Evolutionary conservation across 2,797 vertebrate species (phyloP), one percentile per base, ranked within the genome.

Genomic region (Ctenosaura bakeri): DNA sequence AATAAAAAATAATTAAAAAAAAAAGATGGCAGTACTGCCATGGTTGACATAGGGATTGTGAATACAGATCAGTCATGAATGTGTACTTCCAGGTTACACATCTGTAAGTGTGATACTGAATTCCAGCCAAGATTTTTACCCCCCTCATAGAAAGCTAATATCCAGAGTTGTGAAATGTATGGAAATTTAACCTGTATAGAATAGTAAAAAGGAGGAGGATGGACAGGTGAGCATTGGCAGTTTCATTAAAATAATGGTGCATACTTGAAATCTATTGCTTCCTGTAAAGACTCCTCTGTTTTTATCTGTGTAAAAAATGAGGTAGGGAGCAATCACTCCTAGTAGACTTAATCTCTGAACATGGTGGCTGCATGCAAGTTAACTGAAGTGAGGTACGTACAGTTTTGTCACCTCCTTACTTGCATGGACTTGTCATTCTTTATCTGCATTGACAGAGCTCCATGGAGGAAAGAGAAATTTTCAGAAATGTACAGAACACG

Each of bases 321-420:
- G 8, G 12, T 6, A 29, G 38, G 24, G 62, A 50, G 26, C 64
- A 69, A 10, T n/a, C 7, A 42, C 12, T 84, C 38, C 62, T 66
- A 62, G 24, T 42, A 46, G 35, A 66, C 8, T 16, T 46, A 18
- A 18, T 6, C 62, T 71, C 12, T 6, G 26, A 35, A 42, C 22
- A 32, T 52, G 6, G 9, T 54, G 85, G 29, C 42, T 79, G 32
- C 12, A 10, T 69, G 59, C 24, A 52, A 59, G 52, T 80, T 77
- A 69, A 69, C 50, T 64, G 0, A 26, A 16, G 42, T 2, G 2
- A 3, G 42, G 26, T 79, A 38, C 32, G 0, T 83, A 46, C 71
- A 83, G 78, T 52, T 88, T 78, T 64, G 56, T 54, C 85, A 88
- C 52, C 88, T 90, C n/a, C 1, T 73, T n/a, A 71, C n/a, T n/a